Evolutionary conservation across 2,113 vertebrate genomes (phyloP), one percentile per base, ranked within the genome.

Genomic region (Mormyrus lacerda): DNA sequence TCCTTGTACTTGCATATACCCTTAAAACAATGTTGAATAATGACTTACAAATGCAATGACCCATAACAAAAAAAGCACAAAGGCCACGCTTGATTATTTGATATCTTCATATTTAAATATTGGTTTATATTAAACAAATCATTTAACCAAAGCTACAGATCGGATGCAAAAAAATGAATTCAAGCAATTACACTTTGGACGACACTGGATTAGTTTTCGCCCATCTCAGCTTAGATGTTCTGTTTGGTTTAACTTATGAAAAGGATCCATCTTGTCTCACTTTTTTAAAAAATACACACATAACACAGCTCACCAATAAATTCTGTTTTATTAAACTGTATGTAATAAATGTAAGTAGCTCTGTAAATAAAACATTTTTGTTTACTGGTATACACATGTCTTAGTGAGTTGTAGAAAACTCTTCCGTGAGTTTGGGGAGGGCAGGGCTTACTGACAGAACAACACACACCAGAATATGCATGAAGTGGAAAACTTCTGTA

Each of bases 291-390:
- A 27, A 58, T 35, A 86, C 84, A 51, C 44, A 86, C 35, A 35
- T 3, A 13, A 35, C n/a, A 39, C 44, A 50, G 47, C 24, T 50
- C 6, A 50, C 44, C 83, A 85, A 85, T 85, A 85, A 85, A 85
- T 83, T 89, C 17, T 21, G 53, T 39, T 94, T 95, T 94, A 94
- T 94, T 95, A 92, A 24, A 93, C 93, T 87, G 31, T 87, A 91
- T 92, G 92, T n/a, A n/a, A n/a, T n/a, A n/a, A n/a, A n/a, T n/a
- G n/a, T n/a, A n/a, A n/a, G n/a, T n/a, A n/a, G 93, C 58, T 92
- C 93, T 89, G 87, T 94, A 94, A 94, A 94, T 93, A 88, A 91
- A 90, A 69, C 83, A 84, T 92, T 91, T 86, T 19, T 89, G 90
- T 91, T 50, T 90, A 93, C 61, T 88, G 27, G 87, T 35, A 83